Conservation (phyloP, 2,113 vertebrate species). For the Cygnus buccinator region DNA sequence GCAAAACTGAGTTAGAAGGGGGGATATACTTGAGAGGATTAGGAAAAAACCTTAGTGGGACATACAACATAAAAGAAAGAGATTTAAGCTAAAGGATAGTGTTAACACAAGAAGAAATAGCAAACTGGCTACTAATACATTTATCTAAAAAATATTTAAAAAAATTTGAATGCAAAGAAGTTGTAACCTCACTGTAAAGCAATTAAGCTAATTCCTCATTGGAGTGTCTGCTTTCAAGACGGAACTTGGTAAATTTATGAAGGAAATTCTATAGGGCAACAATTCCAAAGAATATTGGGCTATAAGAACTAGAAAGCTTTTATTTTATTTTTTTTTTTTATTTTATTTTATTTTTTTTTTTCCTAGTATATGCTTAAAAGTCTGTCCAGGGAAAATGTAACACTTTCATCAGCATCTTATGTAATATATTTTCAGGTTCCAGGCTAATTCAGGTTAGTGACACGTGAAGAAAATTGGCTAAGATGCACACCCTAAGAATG, state of each 20-base stretch:
- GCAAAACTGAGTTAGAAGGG: background rate
- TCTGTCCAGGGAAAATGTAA: background rate
- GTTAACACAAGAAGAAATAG: background rate
- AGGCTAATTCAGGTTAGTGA: background rate
- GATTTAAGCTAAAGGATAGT: background rate
- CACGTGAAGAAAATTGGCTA: background rate
- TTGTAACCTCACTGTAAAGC: background rate
- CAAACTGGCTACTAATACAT: background rate
- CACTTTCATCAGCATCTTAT: background rate
- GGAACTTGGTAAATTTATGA: background rate
- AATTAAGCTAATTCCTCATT: background rate
- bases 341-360: background rate
- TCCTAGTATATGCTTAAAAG: background rate
- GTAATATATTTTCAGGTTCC: background rate
- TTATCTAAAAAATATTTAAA: background rate
- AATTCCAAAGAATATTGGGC: background rate
- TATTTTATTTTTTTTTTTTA: no score
- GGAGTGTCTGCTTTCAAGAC: background rate
- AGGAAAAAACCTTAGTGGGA: background rate
- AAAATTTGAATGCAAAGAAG: background rate
- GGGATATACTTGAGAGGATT: background rate
- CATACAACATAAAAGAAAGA: background rate
- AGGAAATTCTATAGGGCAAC: background rate
- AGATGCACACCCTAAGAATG: background rate
- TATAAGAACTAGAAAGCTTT: background rate